Evolutionary conservation across 2,113 vertebrate species (phyloP).

Genomic region (Egretta garzetta): DNA sequence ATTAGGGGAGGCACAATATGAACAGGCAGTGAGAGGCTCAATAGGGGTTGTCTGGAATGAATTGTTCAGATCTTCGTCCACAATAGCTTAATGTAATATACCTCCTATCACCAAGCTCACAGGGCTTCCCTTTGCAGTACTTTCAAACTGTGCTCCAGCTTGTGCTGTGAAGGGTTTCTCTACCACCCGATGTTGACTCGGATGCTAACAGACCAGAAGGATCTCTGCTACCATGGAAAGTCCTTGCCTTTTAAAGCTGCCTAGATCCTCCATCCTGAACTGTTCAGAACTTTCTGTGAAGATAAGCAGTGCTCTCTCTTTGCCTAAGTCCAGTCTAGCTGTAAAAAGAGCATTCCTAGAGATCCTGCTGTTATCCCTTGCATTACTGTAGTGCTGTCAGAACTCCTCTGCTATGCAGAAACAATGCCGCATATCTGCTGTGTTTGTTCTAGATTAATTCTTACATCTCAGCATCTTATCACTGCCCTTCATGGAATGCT

Average conservation of each 20-base stretch:
- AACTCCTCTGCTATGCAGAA: background rate
- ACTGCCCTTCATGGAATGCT: background rate
- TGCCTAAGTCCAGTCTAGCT: background rate
- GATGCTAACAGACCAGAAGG: background rate
- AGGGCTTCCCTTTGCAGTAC: background rate
- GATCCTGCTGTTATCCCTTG: background rate
- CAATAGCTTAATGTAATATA: background rate
- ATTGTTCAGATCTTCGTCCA: constrained; percentile 5
- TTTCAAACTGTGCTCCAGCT: background rate
- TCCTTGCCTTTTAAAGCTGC: background rate
- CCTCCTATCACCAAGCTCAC: background rate
- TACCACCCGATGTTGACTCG: background rate
- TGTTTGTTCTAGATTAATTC: constrained; percentile 5
- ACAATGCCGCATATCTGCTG: background rate
- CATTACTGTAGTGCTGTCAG: background rate
- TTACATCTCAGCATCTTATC: constrained; percentile 13
- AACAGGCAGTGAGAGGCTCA: background rate
- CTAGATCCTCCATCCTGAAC: background rate
- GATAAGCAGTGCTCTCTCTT: background rate
- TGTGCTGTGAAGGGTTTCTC: background rate
- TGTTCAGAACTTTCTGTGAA: background rate
- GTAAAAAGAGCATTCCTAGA: background rate
- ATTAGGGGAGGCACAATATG: constrained; percentile 1
- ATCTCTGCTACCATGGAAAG: background rate
- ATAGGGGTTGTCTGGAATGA: constrained; percentile 16